Base-by-base conservation (phyloP, 2,797 vertebrate species). In the Cyprinodon diabolis region DNA sequence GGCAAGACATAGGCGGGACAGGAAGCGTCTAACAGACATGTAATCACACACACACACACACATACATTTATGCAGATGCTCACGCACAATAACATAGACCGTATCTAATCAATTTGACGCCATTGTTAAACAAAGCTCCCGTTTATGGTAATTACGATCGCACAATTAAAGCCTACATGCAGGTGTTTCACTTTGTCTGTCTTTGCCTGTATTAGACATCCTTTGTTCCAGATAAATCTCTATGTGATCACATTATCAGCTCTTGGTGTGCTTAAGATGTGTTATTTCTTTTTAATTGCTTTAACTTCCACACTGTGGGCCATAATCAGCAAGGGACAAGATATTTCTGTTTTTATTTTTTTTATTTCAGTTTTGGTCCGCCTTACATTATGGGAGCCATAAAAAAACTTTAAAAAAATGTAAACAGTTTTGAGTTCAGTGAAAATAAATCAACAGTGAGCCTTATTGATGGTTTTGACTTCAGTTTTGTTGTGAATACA, bases 71-170 rank as follows among this genome's bases (percentile, higher is more conserved):
- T 76, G 69, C 56, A 71, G 19, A 54, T 4, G 13, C 35, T 43
- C 75, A 71, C 45, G 25, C 77, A 74, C 76, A 72, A 40, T 78
- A 79, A 78, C 7, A 19, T 80, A 81, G 75, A 83, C 84, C 83
- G 74, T 86, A 90, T 90, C 92, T 57, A 93, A 94, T 94, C 92
- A 90, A 94, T 95, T 92, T 90, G 86, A 91, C 40, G 68, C 75
- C 14, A 60, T 74, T 92, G 90, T 94, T 94, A 90, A 94, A 88
- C 89, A 92, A 87, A 92, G 89, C 87, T 92, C 80, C 55, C 58
- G 14, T 93, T 94, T 92, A 92, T 78, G 83, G 75, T 93, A 86
- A 95, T 94, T 91, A 91, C 91, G 90, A 88, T 68, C 10, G 21
- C 11, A 83, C 84, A 87, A 82, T 84, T 91, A 91, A 82, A 83